Evolutionary conservation across 2,797 vertebrate genomes (phyloP).

Genomic region (Hozukius guyotensis): DNA sequence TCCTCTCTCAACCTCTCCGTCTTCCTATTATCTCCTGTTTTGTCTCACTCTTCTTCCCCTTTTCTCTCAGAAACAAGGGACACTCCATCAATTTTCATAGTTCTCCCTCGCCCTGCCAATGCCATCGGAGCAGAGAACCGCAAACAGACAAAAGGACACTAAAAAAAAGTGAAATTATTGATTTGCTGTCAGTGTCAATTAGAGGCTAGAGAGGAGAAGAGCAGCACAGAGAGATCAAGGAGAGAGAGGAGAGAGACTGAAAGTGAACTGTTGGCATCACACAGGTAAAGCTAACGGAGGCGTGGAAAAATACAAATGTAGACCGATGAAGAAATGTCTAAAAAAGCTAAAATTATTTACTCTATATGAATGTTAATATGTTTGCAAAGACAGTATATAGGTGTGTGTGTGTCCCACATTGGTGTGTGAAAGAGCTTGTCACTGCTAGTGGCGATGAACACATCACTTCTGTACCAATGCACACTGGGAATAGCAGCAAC

Average conservation of each 20-base stretch:
- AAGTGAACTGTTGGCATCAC: slow-evolving; percentile 17
- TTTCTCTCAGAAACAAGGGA: slow-evolving; percentile 40
- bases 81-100: slow-evolving; percentile 53
- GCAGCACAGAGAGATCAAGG: slow-evolving; percentile 12
- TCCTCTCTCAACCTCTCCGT: neutral
- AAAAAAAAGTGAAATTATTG: slow-evolving; percentile 72
- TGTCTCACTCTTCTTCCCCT: slow-evolving; percentile 5
- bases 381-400: neutral
- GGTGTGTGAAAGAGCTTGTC: slow-evolving; percentile 19
- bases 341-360: neutral
- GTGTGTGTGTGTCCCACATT: neutral
- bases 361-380: neutral
- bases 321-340: neutral
- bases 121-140: slow-evolving; percentile 50
- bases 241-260: slow-evolving; percentile 11
- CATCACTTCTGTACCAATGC: slow-evolving; percentile 47
- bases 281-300: slow-evolving; percentile 20
- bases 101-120: slow-evolving; percentile 36
- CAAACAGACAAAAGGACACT: slow-evolving; percentile 64
- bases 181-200: slow-evolving; percentile 80
- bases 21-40: slow-evolving; percentile 1
- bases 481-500: slow-evolving; percentile 39
- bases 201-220: slow-evolving; percentile 53
- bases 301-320: neutral
- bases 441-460: slow-evolving; percentile 40